phyloP scores from a whole-genome alignment of 2,888 invertebrate species.

The Xanthorhoe designata region DNA sequence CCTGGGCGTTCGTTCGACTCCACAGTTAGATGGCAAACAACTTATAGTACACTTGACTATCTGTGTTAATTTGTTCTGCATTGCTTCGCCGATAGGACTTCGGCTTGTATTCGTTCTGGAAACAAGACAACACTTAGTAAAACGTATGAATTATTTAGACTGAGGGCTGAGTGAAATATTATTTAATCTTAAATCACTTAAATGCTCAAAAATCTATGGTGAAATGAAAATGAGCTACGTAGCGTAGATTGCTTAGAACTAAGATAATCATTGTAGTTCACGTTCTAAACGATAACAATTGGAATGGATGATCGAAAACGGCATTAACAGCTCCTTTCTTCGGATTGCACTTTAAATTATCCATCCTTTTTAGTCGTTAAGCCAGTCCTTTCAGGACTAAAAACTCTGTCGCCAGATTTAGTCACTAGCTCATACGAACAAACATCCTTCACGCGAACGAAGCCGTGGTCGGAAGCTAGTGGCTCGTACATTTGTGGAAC shows the following conservation, averaged over 20 bases:
- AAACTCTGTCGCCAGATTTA: no score
- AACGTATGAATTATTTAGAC: not conserved
- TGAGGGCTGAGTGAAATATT: no score
- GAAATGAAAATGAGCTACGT: no score
- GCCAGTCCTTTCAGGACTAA: not conserved
- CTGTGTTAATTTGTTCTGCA: conserved; percentile 81
- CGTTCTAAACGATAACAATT: no score
- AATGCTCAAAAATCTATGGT: no score
- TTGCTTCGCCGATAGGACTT: conserved; percentile 47
- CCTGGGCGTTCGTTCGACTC: conserved; percentile 76
- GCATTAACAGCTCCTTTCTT: no score
- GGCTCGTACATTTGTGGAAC: conserved; percentile 54
- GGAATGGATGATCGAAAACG: no score
- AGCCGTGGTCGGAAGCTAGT: conserved; percentile 27
- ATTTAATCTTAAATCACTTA: no score
- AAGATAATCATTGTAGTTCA: no score
- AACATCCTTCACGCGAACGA: conserved; percentile 44
- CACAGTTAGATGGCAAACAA: conserved; percentile 78
- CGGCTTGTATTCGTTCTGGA: conserved; percentile 62
- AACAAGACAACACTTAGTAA: conserved; percentile 45
- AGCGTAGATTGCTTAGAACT: no score
- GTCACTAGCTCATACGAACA: conserved; percentile 3
- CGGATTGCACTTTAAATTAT: no score
- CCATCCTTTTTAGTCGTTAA: not conserved
- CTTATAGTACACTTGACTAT: conserved; percentile 61